Base-by-base conservation (phyloP, 2,113 vertebrate genomes). In the Lasiurus cinereus region DNA sequence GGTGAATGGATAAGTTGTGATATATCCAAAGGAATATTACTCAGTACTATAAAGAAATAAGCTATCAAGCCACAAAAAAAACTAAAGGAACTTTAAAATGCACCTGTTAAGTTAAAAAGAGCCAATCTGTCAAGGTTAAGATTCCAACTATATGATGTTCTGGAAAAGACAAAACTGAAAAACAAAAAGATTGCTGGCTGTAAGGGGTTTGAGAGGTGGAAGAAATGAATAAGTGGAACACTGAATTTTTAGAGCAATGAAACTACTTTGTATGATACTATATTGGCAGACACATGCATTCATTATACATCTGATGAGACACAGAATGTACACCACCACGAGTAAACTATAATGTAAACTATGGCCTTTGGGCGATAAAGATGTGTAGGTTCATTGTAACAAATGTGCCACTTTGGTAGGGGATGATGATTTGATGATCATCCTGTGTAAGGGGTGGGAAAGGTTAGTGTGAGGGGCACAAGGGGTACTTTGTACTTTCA, bases 11-110 rank as follows among this genome's bases (percentile, higher is more conserved):
- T 82, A 62, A 83, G 27, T 9, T 62, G 10, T 82, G 39, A 15
- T 73, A 73, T n/a, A 46, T 59, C 22, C 36, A 72, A 72, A 48
- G 15, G 66, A 73, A n/a, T 70, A 70, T 27, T 46, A 56, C 15
- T n/a, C 64, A 56, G 64, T 69, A 36, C 50, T 56, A 70, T 46
- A 70, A 24, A 46, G 19, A 59, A 80, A 33, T 46, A 21, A 59
- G 56, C 56, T 59, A 59, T 59, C 56, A 24, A 91, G 67, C 39
- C 89, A 91, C 2, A 29, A 91, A 79, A 91, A 77, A 48, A 77
- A 24, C 69, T 39, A 33, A 52, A 84, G 39, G 27, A 84, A 70
- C 13, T 39, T 94, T 62, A 94, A 84, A 70, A 62, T 11, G 43
- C 59, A 48, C 62, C 5, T 27, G 54, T 36, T 16, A 48, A 82